These are phyloP conservation scores for Archocentrus centrarchus DNA, from an alignment of 2,113 vertebrate species.

Conservation along the genomic window DNA sequence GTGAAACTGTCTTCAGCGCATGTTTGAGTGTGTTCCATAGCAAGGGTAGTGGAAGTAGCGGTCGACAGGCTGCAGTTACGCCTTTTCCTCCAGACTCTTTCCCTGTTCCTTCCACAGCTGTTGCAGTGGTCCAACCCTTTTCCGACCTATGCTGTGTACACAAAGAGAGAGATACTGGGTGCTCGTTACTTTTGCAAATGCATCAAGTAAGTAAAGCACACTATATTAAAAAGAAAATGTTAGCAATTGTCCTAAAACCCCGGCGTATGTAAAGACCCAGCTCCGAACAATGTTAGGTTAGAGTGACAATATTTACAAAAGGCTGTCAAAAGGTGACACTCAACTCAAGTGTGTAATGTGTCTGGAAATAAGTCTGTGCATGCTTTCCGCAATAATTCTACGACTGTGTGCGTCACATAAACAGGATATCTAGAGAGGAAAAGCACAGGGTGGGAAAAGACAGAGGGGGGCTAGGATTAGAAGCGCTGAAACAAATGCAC, in stretches of 20 bases:
- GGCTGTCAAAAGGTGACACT: conserved; percentile 5
- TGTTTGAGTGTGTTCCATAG: conserved; percentile 66
- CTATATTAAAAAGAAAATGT: not conserved
- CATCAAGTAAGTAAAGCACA: not conserved
- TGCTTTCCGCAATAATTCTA: conserved; percentile 66
- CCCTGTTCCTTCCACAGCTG: conserved; percentile 69
- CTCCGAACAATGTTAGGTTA: not conserved
- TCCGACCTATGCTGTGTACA: conserved; percentile 64
- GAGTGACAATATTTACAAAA: conserved; percentile 56
- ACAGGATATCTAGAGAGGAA: conserved; percentile 79
- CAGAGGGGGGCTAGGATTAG: conserved; percentile 31
- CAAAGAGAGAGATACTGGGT: conserved; percentile 43
- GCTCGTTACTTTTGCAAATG: not conserved
- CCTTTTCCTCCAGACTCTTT: conserved; percentile 80
- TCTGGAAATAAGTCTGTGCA: conserved; percentile 38
- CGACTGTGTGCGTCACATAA: conserved; percentile 63
- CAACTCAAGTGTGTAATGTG: conserved; percentile 51
- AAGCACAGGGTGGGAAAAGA: conserved; percentile 71
- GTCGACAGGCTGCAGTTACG: conserved; percentile 62
- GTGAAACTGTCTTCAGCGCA: conserved; percentile 34
- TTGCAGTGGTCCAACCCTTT: conserved; percentile 60
- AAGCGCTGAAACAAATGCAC: conserved; percentile 39
- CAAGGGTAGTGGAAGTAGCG: conserved; percentile 51
- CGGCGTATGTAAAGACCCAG: not conserved
- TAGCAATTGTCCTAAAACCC: not conserved